Base-by-base conservation (phyloP, 2,797 vertebrate species). In the Bradypodion pumilum region DNA sequence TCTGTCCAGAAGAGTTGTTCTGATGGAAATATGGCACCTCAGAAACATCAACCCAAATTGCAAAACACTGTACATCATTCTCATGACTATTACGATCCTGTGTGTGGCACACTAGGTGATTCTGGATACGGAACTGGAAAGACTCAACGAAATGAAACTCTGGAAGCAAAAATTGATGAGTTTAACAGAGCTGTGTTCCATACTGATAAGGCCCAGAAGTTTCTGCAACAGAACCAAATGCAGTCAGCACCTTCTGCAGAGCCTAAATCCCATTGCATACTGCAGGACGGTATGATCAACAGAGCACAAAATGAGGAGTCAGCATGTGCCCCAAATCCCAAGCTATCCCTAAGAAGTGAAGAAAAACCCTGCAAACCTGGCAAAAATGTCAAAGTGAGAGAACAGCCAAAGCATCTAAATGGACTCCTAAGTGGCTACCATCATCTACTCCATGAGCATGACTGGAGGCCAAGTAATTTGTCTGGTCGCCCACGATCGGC, bases 171-270 rank as follows among this genome's bases (percentile, higher is more conserved):
- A 95, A 99, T 97, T 3, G 97, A 98, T 56, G 98, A 98, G 93
- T 99, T 99, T 92, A 99, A 99, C 92, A 96, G 97, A 88, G 97
- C 96, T 70, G 95, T 99, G 40, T 99, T 99, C 93, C 97, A 98
- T 89, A 97, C 97, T 60, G 97, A 96, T 88, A 97, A 97, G 96
- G 83, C 94, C 63, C 95, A 88, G 74, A 94, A 83, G 35, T 90
- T 92, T 63, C 65, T 92, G 72, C 94, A 95, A 75, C 94, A 96
- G 87, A 91, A 73, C 79, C 92, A 91, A 69, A 89, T 88, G 89
- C 85, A 86, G 82, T 83, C 74, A 81, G 87, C 94, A 81, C 86
- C 81, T 73, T 63, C 91, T 60, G 91, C 92, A 88, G 92, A 93
- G 87, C 90, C 83, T 70, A 91, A 93, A 52, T 66, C 85, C 56